A percentile compares a stretch with the other conserved stretches of the same genome.
phyloP scores from a whole-genome alignment of 2,113 vertebrate species.

The Campylomormyrus numenius region DNA sequence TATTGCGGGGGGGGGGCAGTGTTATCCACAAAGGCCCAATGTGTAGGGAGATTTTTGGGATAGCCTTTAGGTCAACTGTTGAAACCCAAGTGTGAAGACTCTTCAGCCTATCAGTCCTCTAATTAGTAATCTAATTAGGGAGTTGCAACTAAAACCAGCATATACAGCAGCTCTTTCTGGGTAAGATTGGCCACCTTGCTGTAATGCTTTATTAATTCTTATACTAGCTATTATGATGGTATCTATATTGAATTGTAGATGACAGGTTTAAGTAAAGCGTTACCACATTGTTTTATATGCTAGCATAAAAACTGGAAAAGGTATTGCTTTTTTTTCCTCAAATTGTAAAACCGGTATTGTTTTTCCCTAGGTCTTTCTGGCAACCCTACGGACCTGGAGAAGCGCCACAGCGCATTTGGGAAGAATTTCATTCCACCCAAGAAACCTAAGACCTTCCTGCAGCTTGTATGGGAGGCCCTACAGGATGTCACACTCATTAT shows the following conservation, averaged over 20 bases:
- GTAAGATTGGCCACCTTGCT: background rate
- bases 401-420: conserved; percentile 72
- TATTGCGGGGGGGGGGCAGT: too few species aligned
- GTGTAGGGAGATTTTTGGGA: too few species aligned
- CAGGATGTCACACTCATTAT: conserved; percentile 97
- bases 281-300: background rate
- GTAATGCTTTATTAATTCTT: background rate
- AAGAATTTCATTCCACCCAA: conserved; percentile 91
- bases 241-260: background rate
- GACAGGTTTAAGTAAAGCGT: background rate
- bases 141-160: too few species aligned
- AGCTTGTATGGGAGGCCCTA: conserved; percentile 95
- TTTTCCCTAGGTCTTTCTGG: conserved; percentile 75
- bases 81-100: too few species aligned
- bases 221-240: background rate
- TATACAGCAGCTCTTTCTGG: too few species aligned
- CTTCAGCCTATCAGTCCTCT: too few species aligned
- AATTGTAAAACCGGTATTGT: background rate
- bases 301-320: background rate
- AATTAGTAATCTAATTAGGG: too few species aligned
- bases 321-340: background rate
- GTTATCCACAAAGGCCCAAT: too few species aligned
- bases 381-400: conserved; percentile 83
- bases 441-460: conserved; percentile 89
- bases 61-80: too few species aligned